Base-by-base conservation (phyloP, 2,888 invertebrate species). In the Rhagonycha fulva region DNA sequence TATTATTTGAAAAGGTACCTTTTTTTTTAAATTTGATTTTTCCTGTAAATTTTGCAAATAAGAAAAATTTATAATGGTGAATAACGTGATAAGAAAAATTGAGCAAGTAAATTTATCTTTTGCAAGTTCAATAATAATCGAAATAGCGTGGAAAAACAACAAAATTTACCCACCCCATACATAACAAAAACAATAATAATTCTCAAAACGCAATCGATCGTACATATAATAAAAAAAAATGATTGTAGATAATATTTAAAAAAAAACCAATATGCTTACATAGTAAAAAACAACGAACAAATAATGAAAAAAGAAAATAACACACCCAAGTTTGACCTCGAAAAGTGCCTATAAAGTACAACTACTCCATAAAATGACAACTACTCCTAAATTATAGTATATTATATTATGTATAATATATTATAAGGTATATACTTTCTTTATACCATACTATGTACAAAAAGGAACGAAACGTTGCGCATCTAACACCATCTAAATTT, bases 381-480 rank as follows among this genome's bases (percentile, higher is more conserved):
- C 74, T 77, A 77, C 62, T 47, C 76, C 80, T 79, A 81, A 66
- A 66, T 66, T 66, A 66, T 66, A 66, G 19, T 66, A 24, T 24
- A 14, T 66, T 24, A 19, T 66, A 12, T 24, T 47, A 47, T 47
- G 47, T 47, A 81, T 80, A 81, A 79, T 78, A 79, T 83, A 83
- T 83, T 83, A 81, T 81, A 70, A 47, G 47, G 47, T 47, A 47
- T 47, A 47, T 47, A 47, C 47, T 47, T 47, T 47, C n/a, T 47
- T 47, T 47, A 47, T 47, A 47, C 47, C 47, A 47, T 47, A 47
- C 47, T 72, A 72, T 76, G 60, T 72, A 72, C 66, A 87, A 82
- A 86, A 87, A 87, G 87, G 87, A 88, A 87, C 87, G 87, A 87
- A 88, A 87, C 82, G 83, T 87, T 87, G 86, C 87, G 81, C 81